Base-by-base conservation (phyloP, 1,140 invertebrate species). In the Diachasmimorpha longicaudata region DNA sequence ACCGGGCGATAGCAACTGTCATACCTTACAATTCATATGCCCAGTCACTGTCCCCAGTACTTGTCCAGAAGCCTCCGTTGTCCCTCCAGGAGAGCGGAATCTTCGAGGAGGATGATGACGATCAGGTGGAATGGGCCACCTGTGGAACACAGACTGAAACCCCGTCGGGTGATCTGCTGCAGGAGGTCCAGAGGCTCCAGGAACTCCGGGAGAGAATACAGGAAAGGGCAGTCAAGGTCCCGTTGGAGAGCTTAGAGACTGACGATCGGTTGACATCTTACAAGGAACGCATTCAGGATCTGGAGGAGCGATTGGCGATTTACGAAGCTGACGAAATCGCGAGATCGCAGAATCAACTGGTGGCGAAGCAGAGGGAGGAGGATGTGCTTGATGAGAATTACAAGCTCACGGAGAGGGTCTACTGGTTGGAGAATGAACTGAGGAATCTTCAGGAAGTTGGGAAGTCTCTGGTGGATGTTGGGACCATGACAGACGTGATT, bases 1-100 rank as follows among this genome's bases (percentile, higher is more conserved):
- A 83, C 21, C 81, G 85, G 16, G 86, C 85, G 9, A 81, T 88
- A 4, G 87, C 87, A 0, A 88, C 87, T 6, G 86, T 88, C 0
- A 85, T 86, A 31, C 87, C 87, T 0, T 88, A 85, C 58, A 86
- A 77, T 0, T 78, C 80, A 31, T 79, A 84, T 73, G 84, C 72
- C 6, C 44, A 78, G 8, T 78, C 83, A 11, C 71, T 79, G 11
- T 83, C 83, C 4, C 79, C 81, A 14, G 77, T 81, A 67, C 44
- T 69, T 16, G 80, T 82, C 1, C 81, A 83, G 19, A 87, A 87
- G 52, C 79, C 82, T 0, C 82, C 86, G 6, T 74, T 88, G 14
- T 87, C 85, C 4, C 77, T 91, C 4, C 90, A 91, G 81, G 90
- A 91, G 78, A 90, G 90, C 75, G 90, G 90, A 10, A 90, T 91